phyloP scores from a whole-genome alignment of 2,113 vertebrate genomes.

The Microtus richardsoni region DNA sequence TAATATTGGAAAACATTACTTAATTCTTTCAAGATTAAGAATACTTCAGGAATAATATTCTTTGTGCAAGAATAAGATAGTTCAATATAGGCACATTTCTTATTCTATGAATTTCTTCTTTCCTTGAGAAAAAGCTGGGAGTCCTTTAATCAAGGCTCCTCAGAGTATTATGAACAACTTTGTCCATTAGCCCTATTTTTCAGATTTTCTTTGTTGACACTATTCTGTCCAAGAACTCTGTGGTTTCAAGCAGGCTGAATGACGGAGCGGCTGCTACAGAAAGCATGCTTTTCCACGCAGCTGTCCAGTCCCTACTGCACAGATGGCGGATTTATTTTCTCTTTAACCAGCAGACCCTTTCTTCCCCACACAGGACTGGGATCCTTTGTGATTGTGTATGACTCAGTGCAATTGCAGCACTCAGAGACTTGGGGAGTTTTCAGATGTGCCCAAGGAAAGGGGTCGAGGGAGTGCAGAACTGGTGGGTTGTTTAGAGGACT shows the following conservation, averaged over 20 bases:
- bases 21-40: constrained; percentile 24
- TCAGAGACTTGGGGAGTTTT: constrained; percentile 54
- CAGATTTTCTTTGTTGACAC: constrained; percentile 26
- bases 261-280: constrained; percentile 51
- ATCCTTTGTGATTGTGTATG: constrained; percentile 70
- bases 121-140: not conserved
- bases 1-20: not conserved
- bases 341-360: constrained; percentile 63
- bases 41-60: constrained; percentile 8
- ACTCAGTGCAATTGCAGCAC: constrained; percentile 64
- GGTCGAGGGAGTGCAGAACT: constrained; percentile 5
- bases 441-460: constrained; percentile 51
- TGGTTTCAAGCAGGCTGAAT: constrained; percentile 31
- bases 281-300: constrained; percentile 43
- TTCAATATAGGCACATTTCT: not conserved
- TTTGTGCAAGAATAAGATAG: not conserved
- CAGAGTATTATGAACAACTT: not conserved
- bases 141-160: not conserved
- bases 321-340: constrained; percentile 65
- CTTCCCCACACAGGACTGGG: constrained; percentile 62
- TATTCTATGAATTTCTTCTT: not conserved
- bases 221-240: constrained; percentile 28
- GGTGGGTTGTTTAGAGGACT: constrained; percentile 5
- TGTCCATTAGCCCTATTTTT: constrained; percentile 7
- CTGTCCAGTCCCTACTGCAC: constrained; percentile 62